Evolutionary conservation across 1,140 invertebrate species (phyloP), one percentile per base, ranked within the genome.

Genomic region (Drosophila sp.): DNA sequence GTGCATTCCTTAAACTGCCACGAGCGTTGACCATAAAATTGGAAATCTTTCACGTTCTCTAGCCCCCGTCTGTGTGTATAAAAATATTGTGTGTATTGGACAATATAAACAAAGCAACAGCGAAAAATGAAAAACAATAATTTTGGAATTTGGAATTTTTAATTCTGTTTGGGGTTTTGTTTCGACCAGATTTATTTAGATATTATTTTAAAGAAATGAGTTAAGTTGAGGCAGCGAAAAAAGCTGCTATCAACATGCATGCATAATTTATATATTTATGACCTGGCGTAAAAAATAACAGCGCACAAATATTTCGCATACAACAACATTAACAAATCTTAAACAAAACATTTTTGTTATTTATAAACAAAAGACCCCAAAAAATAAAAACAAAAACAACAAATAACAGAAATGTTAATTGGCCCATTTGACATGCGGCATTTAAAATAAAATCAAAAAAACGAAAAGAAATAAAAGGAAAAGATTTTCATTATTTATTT

Each of bases 381-480:
- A 43, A 41, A 62, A 57, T 53, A 63, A 69, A 75, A 78, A 65
- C 43, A 78, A 80, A 78, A 72, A 56, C 74, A 62, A 58, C 63
- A 83, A 79, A 87, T 78, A 89, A 89, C 80, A 89, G 70, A 89
- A 89, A 89, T 89, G 83, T 89, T 89, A 89, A 89, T 89, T 89
- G 83, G 84, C 84, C 79, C 83, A 89, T 89, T 89, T 89, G 83
- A 89, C 83, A 83, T 89, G 83, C 76, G 80, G 83, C 83, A 83
- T 89, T 89, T 80, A 36, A 82, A 48, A 29, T 2, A 29, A 5
- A 29, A 21, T 2, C 21, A 2, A n/a, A n/a, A n/a, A n/a, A n/a
- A n/a, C n/a, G 25, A 5, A 45, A 43, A 59, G 48, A 48, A 32
- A 48, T 5, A 14, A 29, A 29, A 13, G 11, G 29, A 29, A 11